phyloP scores from a whole-genome alignment of 2,888 invertebrate genomes.

The Nymphalis polychloros region DNA sequence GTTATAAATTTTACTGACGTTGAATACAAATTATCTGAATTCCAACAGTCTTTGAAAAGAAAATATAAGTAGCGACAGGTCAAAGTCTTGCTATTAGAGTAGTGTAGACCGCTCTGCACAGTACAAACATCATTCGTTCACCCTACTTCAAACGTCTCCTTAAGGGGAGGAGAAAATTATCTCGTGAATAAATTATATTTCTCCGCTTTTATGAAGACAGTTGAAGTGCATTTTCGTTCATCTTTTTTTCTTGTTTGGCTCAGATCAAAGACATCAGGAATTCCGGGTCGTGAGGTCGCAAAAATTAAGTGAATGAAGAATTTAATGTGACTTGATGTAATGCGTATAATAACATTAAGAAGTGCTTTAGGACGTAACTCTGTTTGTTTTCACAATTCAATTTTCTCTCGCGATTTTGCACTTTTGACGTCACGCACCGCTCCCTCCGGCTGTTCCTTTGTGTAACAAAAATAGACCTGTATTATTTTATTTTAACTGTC shows the following conservation, averaged over 20 bases:
- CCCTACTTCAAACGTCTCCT: slow-evolving; percentile 68
- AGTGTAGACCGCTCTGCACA: slow-evolving; percentile 40
- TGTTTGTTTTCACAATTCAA: slow-evolving; percentile 71
- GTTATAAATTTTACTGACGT: slow-evolving; percentile 21
- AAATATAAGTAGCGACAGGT: slow-evolving; percentile 37
- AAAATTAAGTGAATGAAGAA: slow-evolving; percentile 77
- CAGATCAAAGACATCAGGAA: slow-evolving; percentile 77
- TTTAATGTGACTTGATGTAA: slow-evolving; percentile 78
- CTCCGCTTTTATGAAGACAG: slow-evolving; percentile 79
- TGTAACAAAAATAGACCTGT: not conserved
- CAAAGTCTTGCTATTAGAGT: slow-evolving; percentile 40
- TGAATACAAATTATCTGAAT: slow-evolving; percentile 30
- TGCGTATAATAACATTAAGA: slow-evolving; percentile 70
- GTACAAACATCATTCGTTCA: slow-evolving; percentile 70
- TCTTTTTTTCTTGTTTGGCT: slow-evolving; percentile 69
- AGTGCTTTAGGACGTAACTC: slow-evolving; percentile 67
- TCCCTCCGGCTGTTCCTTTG: slow-evolving; percentile 34
- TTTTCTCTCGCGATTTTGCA: slow-evolving; percentile 57
- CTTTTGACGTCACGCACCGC: slow-evolving; percentile 41
- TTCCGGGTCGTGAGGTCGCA: slow-evolving; percentile 73
- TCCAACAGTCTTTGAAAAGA: slow-evolving; percentile 32
- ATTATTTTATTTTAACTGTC: not conserved
- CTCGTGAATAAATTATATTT: slow-evolving; percentile 82
- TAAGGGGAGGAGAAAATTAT: slow-evolving; percentile 80
- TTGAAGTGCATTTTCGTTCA: slow-evolving; percentile 79